Conservation (phyloP, 2,797 vertebrate genomes). For the Bovichtus variegatus region DNA sequence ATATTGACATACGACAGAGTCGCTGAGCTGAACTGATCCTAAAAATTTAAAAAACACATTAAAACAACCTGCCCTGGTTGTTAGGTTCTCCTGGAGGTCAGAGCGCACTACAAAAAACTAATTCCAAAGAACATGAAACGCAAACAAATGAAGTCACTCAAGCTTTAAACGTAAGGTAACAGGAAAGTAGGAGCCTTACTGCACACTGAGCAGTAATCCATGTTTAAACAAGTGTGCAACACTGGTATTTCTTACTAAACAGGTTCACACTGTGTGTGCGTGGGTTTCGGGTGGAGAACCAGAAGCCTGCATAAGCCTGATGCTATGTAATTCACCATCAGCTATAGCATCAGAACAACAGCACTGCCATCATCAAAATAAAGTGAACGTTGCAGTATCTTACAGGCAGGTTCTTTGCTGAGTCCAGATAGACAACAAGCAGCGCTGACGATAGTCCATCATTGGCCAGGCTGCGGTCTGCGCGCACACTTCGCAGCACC, state of each 20-base stretch:
- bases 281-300: conserved; percentile 22
- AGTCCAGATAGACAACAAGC: conserved; percentile 95
- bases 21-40: neutral
- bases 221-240: conserved; percentile 37
- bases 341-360: conserved; percentile 1
- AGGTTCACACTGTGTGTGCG: conserved; percentile 27
- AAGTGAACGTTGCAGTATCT: conserved; percentile 66
- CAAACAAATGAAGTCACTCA: conserved; percentile 20
- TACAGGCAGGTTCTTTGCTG: conserved; percentile 96
- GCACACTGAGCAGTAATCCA: conserved; percentile 32
- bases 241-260: conserved; percentile 34
- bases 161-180: conserved; percentile 2
- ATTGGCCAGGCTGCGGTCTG: conserved; percentile 91
- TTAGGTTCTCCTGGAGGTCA: conserved; percentile 29
- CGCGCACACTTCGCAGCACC: conserved; percentile 91
- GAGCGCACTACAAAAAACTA: neutral
- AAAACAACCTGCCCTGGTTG: neutral
- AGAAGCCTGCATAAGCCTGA: conserved; percentile 7
- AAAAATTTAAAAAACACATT: neutral
- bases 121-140: conserved; percentile 18
- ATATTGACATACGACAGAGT: conserved; percentile 6
- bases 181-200: conserved; percentile 12
- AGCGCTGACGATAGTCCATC: conserved; percentile 95
- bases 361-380: neutral
- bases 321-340: conserved; percentile 2